phyloP scores from a whole-genome alignment of 2,113 vertebrate genomes.

The Semnornis frantzii region DNA sequence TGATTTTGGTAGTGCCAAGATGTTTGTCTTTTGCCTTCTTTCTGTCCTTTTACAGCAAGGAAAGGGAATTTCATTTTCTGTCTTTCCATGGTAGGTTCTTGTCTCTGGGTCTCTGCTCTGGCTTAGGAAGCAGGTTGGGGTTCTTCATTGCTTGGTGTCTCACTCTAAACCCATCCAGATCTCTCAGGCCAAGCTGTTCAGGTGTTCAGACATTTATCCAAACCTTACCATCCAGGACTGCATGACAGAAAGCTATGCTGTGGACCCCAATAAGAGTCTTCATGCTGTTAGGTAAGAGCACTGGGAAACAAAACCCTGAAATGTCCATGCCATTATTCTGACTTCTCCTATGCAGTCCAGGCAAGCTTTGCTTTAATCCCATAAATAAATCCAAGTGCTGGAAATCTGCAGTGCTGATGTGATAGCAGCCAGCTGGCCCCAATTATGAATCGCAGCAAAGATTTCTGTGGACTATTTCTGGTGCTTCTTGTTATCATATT shows the following conservation, averaged over 20 bases:
- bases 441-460: constrained; percentile 64
- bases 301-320: not conserved
- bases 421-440: constrained; percentile 68
- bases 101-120: not conserved
- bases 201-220: not conserved
- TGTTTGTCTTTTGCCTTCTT: not conserved
- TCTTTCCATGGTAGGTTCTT: not conserved
- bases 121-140: not conserved
- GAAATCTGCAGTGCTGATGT: constrained; percentile 63
- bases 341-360: constrained; percentile 7
- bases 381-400: constrained; percentile 65
- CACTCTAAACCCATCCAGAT: not conserved
- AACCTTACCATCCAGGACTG: not conserved
- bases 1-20: not conserved
- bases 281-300: not conserved
- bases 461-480: constrained; percentile 69
- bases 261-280: not conserved
- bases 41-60: not conserved
- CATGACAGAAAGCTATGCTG: not conserved
- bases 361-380: constrained; percentile 38
- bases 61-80: not conserved
- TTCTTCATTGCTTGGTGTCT: not conserved
- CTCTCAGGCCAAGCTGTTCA: not conserved
- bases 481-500: constrained; percentile 66
- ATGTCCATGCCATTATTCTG: constrained; percentile 26